Conservation (phyloP, 2,113 vertebrate species). For the Prochilodus magdalenae region DNA sequence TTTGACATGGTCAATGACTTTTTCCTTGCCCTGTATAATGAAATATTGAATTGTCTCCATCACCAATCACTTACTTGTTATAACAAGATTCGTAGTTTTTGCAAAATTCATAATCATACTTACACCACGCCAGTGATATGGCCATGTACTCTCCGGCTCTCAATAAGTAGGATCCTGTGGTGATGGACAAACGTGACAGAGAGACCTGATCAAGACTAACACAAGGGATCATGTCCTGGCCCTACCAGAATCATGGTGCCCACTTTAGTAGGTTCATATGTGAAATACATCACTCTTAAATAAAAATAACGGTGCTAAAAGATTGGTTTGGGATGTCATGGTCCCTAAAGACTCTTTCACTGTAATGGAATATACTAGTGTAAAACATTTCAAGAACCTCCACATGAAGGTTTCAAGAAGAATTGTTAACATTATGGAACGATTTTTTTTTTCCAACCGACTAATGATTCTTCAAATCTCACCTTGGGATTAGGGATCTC, state of each 20-base stretch:
- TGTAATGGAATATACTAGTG: too few species aligned
- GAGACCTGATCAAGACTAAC: background rate
- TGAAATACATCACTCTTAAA: too few species aligned
- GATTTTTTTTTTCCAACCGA: too few species aligned
- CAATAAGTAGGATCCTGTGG: constrained; percentile 86
- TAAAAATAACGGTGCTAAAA: too few species aligned
- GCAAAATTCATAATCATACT: constrained; percentile 6
- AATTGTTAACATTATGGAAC: too few species aligned
- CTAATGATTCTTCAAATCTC: too few species aligned
- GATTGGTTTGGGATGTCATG: too few species aligned
- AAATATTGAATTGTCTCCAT: constrained; percentile 67
- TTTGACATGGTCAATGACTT: constrained; percentile 15
- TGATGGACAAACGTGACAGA: background rate
- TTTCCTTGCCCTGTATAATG: constrained; percentile 44
- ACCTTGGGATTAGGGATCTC: too few species aligned
- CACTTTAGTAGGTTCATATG: too few species aligned
- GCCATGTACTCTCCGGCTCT: constrained; percentile 83
- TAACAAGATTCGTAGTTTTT: background rate
- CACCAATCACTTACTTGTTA: constrained; percentile 72
- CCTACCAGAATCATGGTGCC: background rate
- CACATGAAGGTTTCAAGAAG: too few species aligned
- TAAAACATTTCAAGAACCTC: too few species aligned
- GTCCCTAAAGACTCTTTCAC: too few species aligned
- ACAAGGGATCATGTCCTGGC: background rate
- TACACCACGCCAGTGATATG: constrained; percentile 80